A percentile compares a stretch with the other conserved stretches of the same genome.
Evolutionary conservation across 2,113 vertebrate genomes (phyloP).

Genomic region (Pangasianodon hypophthalmus): DNA sequence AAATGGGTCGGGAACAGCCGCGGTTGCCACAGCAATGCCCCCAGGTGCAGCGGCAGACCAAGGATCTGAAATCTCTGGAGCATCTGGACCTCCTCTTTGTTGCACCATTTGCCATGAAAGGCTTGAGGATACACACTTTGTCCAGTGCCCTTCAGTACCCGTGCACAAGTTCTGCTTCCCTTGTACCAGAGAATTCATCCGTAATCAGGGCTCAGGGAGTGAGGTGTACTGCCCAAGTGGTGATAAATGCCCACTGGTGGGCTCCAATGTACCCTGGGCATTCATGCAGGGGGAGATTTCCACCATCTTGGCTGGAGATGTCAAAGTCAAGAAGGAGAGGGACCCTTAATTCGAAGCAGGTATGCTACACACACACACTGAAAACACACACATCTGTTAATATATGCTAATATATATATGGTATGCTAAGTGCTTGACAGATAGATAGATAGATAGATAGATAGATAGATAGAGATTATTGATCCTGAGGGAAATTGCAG

Average conservation of each 20-base stretch:
- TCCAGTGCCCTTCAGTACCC: conserved; percentile 85
- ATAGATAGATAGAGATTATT: neutral
- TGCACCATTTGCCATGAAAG: conserved; percentile 86
- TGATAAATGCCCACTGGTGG: conserved; percentile 84
- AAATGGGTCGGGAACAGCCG: conserved; percentile 64
- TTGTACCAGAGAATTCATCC: conserved; percentile 86
- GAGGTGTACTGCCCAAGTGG: conserved; percentile 90
- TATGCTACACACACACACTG: neutral
- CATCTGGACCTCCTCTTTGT: conserved; percentile 72
- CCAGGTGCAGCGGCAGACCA: conserved; percentile 63
- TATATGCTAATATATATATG: neutral
- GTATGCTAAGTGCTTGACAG: neutral
- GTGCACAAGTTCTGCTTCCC: conserved; percentile 90
- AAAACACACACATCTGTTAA: neutral
- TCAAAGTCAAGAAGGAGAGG: conserved; percentile 87
- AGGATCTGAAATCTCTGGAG: conserved; percentile 20
- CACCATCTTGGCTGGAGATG: conserved; percentile 85
- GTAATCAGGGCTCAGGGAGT: conserved; percentile 76
- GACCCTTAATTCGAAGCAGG: conserved; percentile 68
- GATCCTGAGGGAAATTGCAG: neutral
- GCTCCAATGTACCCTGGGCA: conserved; percentile 87
- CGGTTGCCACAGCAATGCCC: conserved; percentile 67
- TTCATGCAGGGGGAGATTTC: conserved; percentile 92
- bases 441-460: neutral
- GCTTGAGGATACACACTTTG: conserved; percentile 85